These are phyloP conservation scores for Habrosyne pyritoides DNA, from an alignment of 2,888 invertebrate genomes.

Conservation along the genomic window DNA sequence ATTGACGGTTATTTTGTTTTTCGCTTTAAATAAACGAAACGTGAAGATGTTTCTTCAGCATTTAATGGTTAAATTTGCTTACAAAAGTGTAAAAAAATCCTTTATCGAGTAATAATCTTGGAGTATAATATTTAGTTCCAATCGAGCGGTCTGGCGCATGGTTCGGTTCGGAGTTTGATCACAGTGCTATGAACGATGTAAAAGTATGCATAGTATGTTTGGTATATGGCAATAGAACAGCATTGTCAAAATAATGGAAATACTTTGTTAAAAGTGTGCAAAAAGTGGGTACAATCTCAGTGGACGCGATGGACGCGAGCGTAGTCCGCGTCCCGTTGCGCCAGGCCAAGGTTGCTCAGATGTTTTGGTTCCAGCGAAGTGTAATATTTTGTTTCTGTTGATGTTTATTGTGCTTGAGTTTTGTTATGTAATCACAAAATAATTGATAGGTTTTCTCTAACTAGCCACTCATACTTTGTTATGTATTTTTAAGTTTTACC, in stretches of 20 bases:
- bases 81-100: conserved; percentile 36
- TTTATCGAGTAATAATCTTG: conserved; percentile 38
- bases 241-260: neutral
- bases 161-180: conserved; percentile 15
- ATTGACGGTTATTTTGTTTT: conserved; percentile 38
- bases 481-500: conserved; percentile 81
- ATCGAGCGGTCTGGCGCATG: conserved; percentile 40
- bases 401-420: conserved; percentile 75
- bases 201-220: neutral
- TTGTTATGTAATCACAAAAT: conserved; percentile 74
- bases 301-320: neutral
- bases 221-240: neutral
- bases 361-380: conserved; percentile 46
- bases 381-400: conserved; percentile 73
- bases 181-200: neutral
- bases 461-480: conserved; percentile 78
- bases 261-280: neutral
- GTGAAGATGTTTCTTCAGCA: conserved; percentile 32
- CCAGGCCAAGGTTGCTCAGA: conserved; percentile 32
- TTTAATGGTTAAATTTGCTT: conserved; percentile 59
- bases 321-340: conserved; percentile 15
- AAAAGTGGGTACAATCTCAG: neutral
- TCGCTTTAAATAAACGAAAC: conserved; percentile 43
- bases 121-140: conserved; percentile 29
- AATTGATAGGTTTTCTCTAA: conserved; percentile 70